Evolutionary conservation across 2,888 invertebrate species (phyloP), one percentile per base, ranked within the genome.

Genomic region (Campoplex capitator): DNA sequence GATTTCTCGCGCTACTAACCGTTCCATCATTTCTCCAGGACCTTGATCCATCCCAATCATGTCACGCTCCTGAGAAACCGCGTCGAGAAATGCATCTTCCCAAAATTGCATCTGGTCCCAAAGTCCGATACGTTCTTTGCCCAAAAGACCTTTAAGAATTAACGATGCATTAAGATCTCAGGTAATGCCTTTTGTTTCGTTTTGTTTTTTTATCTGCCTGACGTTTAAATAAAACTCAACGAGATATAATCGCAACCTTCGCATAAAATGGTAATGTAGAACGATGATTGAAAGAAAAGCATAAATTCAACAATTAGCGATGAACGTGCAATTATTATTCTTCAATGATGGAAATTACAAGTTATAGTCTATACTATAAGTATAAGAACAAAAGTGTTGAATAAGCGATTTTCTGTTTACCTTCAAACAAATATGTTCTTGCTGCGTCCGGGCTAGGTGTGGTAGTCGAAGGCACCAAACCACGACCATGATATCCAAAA

Each of bases 21-120:
- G 96, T 92, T 99, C 99, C 98, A 99, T 99, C 99, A 99, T 99
- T 95, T 99, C 99, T 81, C 98, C 97, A 54, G 99, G 99, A 32
- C 99, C 99, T 95, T 99, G 99, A 95, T 99, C 99, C 99, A 99
- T 99, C 80, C 99, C 99, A 90, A 99, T 98, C 97, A 99, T 98
- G 93, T 99, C 99, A 35, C 99, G 96, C 94, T 99, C 99, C 94
- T 99, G 99, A 67, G 97, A 97, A 1, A 99, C 99, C 0, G 99
- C 99, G 95, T 99, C 99, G 82, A 99, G 95, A 93, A 99, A 99
- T 0, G 99, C 98, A 94, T 99, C 99, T 94, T 99, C 99, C 99
- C 99, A 99, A 95, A 99, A 99, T 93, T 99, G 98, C 98, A 99
- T 98, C 95, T 99, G 99, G 95, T 99, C 99, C 99, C 99, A 99